These are phyloP conservation scores for Pogonomyrmex californicus DNA, from an alignment of 1,140 invertebrate genomes.

Conservation along the genomic window DNA sequence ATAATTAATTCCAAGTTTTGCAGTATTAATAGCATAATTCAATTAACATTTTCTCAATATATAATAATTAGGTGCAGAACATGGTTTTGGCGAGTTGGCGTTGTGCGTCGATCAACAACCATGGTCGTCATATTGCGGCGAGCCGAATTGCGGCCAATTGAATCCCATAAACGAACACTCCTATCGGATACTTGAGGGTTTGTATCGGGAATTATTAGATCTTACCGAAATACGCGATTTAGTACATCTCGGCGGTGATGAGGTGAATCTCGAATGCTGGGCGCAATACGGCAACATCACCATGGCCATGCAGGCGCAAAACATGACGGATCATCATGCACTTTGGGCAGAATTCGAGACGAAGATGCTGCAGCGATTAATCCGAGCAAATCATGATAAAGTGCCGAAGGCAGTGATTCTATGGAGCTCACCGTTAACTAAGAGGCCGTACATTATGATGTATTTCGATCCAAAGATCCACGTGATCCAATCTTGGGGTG, in stretches of 20 bases:
- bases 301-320: slow-evolving; percentile 87
- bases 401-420: slow-evolving; percentile 89
- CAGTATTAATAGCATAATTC: background rate
- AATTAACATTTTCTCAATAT: background rate
- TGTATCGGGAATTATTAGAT: slow-evolving; percentile 88
- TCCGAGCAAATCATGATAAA: slow-evolving; percentile 90
- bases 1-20: background rate
- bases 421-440: slow-evolving; percentile 94
- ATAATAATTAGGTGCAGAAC: slow-evolving; percentile 83
- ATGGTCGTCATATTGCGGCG: slow-evolving; percentile 92
- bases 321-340: slow-evolving; percentile 91
- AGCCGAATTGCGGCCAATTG: slow-evolving; percentile 95
- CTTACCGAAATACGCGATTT: slow-evolving; percentile 88
- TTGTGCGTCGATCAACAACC: slow-evolving; percentile 92
- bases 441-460: slow-evolving; percentile 90
- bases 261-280: slow-evolving; percentile 93
- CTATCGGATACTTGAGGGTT: slow-evolving; percentile 90
- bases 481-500: slow-evolving; percentile 92
- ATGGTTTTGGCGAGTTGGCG: slow-evolving; percentile 90
- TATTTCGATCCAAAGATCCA: slow-evolving; percentile 88
- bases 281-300: slow-evolving; percentile 87
- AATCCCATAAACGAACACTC: slow-evolving; percentile 93
- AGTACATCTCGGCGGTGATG: slow-evolving; percentile 95
- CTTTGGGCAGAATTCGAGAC: slow-evolving; percentile 93
- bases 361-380: slow-evolving; percentile 88